A percentile compares a stretch with the other conserved stretches of the same genome.
Evolutionary conservation across 2,797 vertebrate genomes (phyloP).

Genomic region (Tapirus indicus): DNA sequence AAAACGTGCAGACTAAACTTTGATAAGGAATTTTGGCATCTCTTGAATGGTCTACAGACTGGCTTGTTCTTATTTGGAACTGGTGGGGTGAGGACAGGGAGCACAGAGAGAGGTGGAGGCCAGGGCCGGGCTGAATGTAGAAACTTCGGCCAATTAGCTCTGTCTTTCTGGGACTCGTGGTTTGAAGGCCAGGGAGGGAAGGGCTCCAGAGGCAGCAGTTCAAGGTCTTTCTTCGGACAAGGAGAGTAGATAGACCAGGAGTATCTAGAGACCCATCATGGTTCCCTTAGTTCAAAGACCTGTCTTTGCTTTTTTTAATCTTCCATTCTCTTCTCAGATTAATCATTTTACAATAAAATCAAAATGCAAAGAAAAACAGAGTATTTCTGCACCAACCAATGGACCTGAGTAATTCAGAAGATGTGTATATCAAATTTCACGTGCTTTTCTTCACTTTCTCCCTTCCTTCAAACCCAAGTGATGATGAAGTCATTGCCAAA

Average conservation of each 20-base stretch:
- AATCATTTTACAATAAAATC: background rate
- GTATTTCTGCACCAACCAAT: background rate
- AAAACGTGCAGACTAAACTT: background rate
- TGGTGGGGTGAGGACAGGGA: background rate
- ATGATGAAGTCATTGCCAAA: background rate
- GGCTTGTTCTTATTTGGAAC: background rate
- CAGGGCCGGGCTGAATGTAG: rapidly evolving
- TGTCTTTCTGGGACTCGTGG: background rate
- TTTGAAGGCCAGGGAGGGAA: background rate
- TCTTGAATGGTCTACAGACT: background rate
- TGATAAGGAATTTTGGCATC: background rate
- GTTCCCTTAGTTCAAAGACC: background rate
- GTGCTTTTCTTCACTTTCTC: background rate
- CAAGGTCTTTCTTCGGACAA: background rate
- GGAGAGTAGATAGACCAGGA: background rate
- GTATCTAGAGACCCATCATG: rapidly evolving
- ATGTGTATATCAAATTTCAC: background rate
- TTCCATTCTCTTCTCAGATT: background rate
- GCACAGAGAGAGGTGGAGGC: background rate
- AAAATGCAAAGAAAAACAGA: background rate
- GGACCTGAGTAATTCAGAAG: background rate
- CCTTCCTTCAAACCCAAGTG: background rate
- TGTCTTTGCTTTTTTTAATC: background rate
- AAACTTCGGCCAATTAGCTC: background rate
- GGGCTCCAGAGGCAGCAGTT: rapidly evolving